Conservation (phyloP, 2,888 invertebrate species). For the Plebejus argus region DNA sequence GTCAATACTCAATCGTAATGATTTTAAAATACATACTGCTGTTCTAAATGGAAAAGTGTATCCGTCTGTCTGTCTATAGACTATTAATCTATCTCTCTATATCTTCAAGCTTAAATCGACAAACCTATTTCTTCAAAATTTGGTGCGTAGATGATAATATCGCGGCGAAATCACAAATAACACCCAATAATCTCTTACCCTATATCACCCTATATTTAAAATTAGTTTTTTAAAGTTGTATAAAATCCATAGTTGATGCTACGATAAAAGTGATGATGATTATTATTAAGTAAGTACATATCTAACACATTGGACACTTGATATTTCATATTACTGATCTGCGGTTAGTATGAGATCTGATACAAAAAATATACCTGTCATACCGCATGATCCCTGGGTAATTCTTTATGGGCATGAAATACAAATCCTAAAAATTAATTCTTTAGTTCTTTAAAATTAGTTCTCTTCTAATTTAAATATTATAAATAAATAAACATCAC, state of each 20-base stretch:
- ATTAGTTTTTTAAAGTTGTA: too few species aligned
- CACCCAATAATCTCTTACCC: too few species aligned
- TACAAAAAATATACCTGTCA: neutral
- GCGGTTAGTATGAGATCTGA: conserved; percentile 5
- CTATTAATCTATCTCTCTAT: neutral
- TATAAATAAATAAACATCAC: too few species aligned
- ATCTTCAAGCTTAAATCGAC: too few species aligned
- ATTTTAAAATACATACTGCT: neutral
- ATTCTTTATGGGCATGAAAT: neutral
- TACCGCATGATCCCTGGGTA: conserved; percentile 4
- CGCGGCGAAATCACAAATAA: neutral
- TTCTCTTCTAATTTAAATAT: too few species aligned
- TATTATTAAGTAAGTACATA: neutral
- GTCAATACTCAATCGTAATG: neutral
- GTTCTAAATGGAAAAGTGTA: neutral
- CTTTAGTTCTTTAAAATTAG: too few species aligned
- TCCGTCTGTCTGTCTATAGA: neutral
- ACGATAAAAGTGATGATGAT: neutral
- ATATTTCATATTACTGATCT: neutral
- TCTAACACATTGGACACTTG: neutral
- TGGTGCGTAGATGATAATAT: neutral
- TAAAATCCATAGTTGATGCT: neutral
- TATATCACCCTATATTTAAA: too few species aligned
- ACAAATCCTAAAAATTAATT: too few species aligned
- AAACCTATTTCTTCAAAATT: too few species aligned